Evolutionary conservation across 2,888 invertebrate species (phyloP).

Genomic region (Orchesella flavescens): DNA sequence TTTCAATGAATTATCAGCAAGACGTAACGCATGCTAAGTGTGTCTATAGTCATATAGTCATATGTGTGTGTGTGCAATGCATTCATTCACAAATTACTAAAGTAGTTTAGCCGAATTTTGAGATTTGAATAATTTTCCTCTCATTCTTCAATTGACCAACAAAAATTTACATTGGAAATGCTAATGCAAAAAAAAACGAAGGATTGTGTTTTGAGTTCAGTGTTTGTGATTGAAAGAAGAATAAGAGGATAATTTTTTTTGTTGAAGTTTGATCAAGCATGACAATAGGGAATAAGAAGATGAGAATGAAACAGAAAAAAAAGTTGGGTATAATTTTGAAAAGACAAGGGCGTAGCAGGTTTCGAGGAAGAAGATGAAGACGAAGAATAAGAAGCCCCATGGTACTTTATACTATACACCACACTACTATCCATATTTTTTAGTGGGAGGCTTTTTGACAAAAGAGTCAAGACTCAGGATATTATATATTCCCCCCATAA

Average conservation of each 20-base stretch:
- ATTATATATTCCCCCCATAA: slow-evolving; percentile 47
- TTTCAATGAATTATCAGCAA: neutral
- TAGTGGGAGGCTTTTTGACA: slow-evolving; percentile 42
- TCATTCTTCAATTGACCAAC: neutral
- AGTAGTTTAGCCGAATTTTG: neutral
- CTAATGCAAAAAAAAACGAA: slow-evolving; percentile 1
- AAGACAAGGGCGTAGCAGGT: slow-evolving; percentile 42
- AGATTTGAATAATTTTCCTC: too few relatives aligned
- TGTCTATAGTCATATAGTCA: too few relatives aligned
- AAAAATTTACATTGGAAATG: neutral
- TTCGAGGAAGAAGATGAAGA: neutral
- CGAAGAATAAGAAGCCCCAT: slow-evolving; percentile 20
- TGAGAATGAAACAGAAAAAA: neutral
- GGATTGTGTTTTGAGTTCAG: neutral
- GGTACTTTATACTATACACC: neutral
- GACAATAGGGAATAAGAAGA: neutral
- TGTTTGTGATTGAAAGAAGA: neutral
- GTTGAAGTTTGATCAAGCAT: slow-evolving; percentile 3
- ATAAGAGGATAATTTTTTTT: neutral
- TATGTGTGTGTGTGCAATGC: neutral
- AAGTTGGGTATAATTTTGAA: slow-evolving; percentile 29
- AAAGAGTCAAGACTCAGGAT: neutral
- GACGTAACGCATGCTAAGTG: too few relatives aligned
- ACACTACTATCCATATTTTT: neutral
- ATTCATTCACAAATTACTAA: neutral